Evolutionary conservation across 2,888 invertebrate genomes (phyloP), one percentile per base, ranked within the genome.

Genomic region (Eubasilissa splendida): DNA sequence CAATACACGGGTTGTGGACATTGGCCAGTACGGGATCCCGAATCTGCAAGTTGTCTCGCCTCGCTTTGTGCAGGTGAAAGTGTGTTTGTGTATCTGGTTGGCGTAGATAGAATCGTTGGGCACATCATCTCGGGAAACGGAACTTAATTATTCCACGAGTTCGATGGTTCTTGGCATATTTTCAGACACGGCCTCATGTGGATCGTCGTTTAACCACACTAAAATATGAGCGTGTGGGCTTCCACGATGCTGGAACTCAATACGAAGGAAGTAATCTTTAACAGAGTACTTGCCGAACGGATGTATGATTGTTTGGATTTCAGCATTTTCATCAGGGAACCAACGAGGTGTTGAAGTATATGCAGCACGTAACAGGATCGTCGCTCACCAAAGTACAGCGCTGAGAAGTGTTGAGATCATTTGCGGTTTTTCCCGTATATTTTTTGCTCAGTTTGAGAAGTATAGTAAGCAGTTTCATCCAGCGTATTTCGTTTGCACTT

Each of bases 41-140:
- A 59, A 59, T 59, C 59, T 59, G 59, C 59, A 59, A 59, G 59
- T 59, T 59, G 59, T 59, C 59, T 59, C 59, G 59, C 59, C 59
- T 59, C 59, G 59, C 59, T 59, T 59, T 59, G 59, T 59, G 59
- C n/a, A 59, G n/a, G 59, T 59, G 59, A 59, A 59, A 59, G 59
- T 59, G n/a, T 59, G 59, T 59, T 59, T 59, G 59, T 59, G 11
- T 59, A 59, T 59, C 59, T 59, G 59, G 59, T 59, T n/a, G 59
- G 59, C 59, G 59, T 59, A 59, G 59, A 59, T 59, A 59, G 59
- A 59, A 59, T 59, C 5, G n/a, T n/a, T n/a, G n/a, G n/a, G 59
- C 54, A 54, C 54, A 54, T 54, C 54, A 54, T 54, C 54, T 54
- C 54, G 54, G 11, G 54, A 7, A 54, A 54, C 54, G 8, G 54